These are phyloP conservation scores for Cassiopea xamachana DNA, from an alignment of 30 jellyfish, hydroid and myxozoan genomes.

Conservation along the genomic window DNA sequence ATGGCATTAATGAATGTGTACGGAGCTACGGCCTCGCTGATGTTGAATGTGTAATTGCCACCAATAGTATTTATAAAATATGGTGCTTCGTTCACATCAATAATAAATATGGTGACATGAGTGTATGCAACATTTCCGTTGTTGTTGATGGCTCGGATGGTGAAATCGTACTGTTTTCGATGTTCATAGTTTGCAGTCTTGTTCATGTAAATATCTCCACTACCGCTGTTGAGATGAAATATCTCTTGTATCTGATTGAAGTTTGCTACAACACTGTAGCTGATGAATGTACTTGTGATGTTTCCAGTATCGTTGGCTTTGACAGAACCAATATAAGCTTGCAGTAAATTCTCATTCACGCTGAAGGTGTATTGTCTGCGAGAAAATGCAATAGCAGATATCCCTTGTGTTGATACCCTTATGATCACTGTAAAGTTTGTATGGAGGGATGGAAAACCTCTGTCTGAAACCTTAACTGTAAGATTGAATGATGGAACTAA, in stretches of 20 bases:
- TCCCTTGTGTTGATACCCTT: constrained; percentile 20
- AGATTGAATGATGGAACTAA: constrained; percentile 36
- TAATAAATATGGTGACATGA: constrained; percentile 71
- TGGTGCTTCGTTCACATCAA: constrained; percentile 90
- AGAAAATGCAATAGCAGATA: constrained; percentile 28
- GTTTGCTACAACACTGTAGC: constrained; percentile 43
- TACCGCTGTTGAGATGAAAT: constrained; percentile 28
- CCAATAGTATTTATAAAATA: constrained; percentile 40
- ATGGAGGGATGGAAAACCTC: constrained; percentile 69
- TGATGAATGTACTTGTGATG: constrained; percentile 40
- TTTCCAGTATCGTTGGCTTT: constrained; percentile 70
- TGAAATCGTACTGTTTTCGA: constrained; percentile 72
- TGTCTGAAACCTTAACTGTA: constrained; percentile 59
- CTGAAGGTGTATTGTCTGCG: constrained; percentile 46
- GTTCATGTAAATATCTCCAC: constrained; percentile 64
- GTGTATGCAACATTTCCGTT: constrained; percentile 67
- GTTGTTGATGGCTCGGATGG: constrained; percentile 83
- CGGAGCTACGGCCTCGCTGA: constrained; percentile 73
- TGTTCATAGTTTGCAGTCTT: constrained; percentile 64
- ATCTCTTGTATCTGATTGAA: constrained; percentile 31
- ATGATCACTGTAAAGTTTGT: constrained; percentile 37
- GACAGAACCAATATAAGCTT: constrained; percentile 35
- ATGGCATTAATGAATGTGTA: constrained; percentile 72
- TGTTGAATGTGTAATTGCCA: constrained; percentile 65
- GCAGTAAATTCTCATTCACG: constrained; percentile 39